Base-by-base conservation (phyloP, 2,888 invertebrate species). In the Crepidodera aurea region DNA sequence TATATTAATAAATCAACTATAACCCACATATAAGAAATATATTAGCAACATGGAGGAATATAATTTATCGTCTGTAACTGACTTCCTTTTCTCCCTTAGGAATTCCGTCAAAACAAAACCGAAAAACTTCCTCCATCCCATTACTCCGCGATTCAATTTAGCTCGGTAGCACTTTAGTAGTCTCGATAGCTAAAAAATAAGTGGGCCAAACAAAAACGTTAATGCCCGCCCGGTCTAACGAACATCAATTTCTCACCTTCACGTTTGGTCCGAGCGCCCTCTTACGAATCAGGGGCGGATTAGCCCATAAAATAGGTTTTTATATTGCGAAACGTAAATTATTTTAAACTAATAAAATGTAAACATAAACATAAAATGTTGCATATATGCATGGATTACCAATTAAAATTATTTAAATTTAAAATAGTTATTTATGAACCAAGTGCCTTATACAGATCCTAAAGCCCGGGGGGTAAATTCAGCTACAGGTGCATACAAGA, bases 201-300 rank as follows among this genome's bases (percentile, higher is more conserved):
- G 37, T 39, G 27, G 44, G 32, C 48, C 55, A 29, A 32, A 61
- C 51, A 51, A 62, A 62, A 62, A 62, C 51, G 22, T 51, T 56
- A 56, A 56, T 56, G 57, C 53, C 46, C 50, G 39, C 22, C 48
- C 51, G 53, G 44, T 37, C 48, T 60, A 60, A 64, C 56, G 51
- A 64, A 56, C 60, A 50, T 25, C 51, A 51, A 64, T 64, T 64
- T 64, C 39, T 60, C 64, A 64, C 51, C 16, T 54, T 58, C 62
- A 54, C 51, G 34, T 51, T 34, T 2, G 37, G 16, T 25, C 10
- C 4, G 8, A 2, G 25, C 3, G 25, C 16, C 7, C 32, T 32
- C 32, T 32, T 32, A 32, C 32, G n/a, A 32, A 2, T 4, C 29
- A 29, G 29, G 10, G 29, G 8, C 8, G 8, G 29, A 29, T 10